Evolutionary conservation across 2,113 vertebrate genomes (phyloP).

Genomic region (Rhinoderma darwinii): DNA sequence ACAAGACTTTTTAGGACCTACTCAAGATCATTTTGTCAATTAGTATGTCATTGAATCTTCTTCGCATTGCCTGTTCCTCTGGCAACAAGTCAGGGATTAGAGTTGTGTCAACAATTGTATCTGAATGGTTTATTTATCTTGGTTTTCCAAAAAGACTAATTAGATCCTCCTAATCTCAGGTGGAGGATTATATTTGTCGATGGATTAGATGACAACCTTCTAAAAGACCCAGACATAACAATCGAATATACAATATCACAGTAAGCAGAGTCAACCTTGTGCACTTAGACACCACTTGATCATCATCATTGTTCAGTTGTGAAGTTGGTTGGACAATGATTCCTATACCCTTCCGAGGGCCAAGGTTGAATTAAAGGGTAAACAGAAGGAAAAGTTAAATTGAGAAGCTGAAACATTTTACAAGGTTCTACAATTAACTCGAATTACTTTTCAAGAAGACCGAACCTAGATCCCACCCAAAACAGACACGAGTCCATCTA

Average conservation of each 20-base stretch:
- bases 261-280: not conserved
- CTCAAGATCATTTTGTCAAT: not conserved
- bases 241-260: not conserved
- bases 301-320: not conserved
- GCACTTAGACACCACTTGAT: not conserved
- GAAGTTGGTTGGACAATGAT: too few relatives aligned
- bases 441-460: too few relatives aligned
- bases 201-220: slow-evolving; percentile 10
- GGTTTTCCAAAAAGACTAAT: not conserved
- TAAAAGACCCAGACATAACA: not conserved
- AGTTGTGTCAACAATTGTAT: slow-evolving; percentile 16
- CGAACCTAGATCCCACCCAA: too few relatives aligned
- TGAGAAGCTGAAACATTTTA: too few relatives aligned
- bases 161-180: not conserved
- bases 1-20: not conserved
- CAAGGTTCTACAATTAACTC: too few relatives aligned
- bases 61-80: slow-evolving; percentile 4
- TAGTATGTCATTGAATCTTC: not conserved
- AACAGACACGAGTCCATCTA: too few relatives aligned
- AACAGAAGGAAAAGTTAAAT: not conserved
- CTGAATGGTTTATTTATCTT: not conserved
- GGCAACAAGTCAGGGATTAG: not conserved
- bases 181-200: not conserved
- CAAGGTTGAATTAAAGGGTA: too few relatives aligned
- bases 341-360: too few relatives aligned